A percentile compares a stretch with the other conserved stretches of the same genome.
Conservation (phyloP, 37 sponge, comb jelly and placozoan genomes). For the Haliclona indistincta region DNA sequence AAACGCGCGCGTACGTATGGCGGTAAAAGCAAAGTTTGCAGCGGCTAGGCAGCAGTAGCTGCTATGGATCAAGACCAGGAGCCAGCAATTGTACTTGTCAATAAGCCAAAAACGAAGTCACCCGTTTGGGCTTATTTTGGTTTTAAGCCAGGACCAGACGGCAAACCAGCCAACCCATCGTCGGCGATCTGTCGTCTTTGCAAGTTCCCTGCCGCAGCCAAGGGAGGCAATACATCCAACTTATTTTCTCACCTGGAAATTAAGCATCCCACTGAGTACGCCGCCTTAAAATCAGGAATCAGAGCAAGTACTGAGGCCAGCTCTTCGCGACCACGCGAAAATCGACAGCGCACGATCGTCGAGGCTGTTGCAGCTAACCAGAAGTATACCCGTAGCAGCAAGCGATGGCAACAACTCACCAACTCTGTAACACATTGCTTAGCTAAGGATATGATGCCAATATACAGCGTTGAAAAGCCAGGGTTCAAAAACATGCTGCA, state of each 20-base stretch:
- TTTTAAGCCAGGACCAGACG: background rate
- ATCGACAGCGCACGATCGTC: background rate
- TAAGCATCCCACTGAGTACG: background rate
- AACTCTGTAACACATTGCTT: background rate
- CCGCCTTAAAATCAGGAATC: background rate
- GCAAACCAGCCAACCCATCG: background rate
- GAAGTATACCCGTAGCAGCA: background rate
- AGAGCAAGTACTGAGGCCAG: background rate
- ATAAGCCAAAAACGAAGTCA: no score
- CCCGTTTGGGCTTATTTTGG: conserved; percentile 6
- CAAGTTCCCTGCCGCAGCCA: background rate
- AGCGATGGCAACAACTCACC: background rate
- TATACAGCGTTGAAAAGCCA: background rate
- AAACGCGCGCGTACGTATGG: conserved; percentile 9
- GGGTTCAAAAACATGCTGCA: conserved; percentile 5
- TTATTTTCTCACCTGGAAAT: conserved; percentile 6
- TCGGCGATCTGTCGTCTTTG: background rate
- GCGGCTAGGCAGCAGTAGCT: no score
- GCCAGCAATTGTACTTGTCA: no score
- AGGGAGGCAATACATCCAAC: conserved; percentile 37
- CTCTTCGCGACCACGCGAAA: background rate
- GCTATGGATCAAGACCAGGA: no score
- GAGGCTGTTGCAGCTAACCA: background rate
- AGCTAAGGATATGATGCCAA: conserved; percentile 5
- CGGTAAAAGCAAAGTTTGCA: no score